A percentile compares a stretch with the other conserved stretches of the same genome.
Evolutionary conservation across 2,888 invertebrate genomes (phyloP).

Genomic region (Caenorhabditis sp.): DNA sequence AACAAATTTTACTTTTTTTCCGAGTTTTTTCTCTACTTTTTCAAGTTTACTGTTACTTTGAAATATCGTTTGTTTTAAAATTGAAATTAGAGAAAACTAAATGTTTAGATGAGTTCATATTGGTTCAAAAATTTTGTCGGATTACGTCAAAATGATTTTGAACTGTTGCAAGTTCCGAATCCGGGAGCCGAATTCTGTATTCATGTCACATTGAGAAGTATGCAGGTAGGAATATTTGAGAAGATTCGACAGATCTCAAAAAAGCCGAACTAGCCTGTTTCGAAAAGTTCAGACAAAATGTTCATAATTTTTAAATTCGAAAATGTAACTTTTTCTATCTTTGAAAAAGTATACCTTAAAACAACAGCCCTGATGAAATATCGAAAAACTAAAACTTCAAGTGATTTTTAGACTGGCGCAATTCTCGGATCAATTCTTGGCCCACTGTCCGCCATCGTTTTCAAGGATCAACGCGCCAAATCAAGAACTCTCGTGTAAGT

Average conservation of each 20-base stretch:
- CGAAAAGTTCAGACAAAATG: too few species aligned
- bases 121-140: conserved; percentile 63
- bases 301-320: too few species aligned
- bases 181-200: conserved; percentile 61
- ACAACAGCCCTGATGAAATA: too few species aligned
- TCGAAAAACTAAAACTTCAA: too few species aligned
- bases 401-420: conserved; percentile 47
- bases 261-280: too few species aligned
- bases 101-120: conserved; percentile 36
- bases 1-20: background rate
- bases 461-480: conserved; percentile 28
- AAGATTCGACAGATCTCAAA: too few species aligned
- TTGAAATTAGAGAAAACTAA: background rate
- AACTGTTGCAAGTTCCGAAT: conserved; percentile 57
- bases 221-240: conserved; percentile 55
- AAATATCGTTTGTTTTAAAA: background rate
- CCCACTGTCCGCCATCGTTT: conserved; percentile 34
- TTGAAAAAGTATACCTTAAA: too few species aligned
- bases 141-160: conserved; percentile 52
- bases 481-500: conserved; percentile 21
- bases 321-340: too few species aligned
- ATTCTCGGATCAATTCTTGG: conserved; percentile 56
- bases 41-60: background rate
- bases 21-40: background rate
- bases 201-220: conserved; percentile 60